These are phyloP conservation scores for Choristoneura rosaceana DNA, from an alignment of 2,888 invertebrate genomes.

Conservation along the genomic window DNA sequence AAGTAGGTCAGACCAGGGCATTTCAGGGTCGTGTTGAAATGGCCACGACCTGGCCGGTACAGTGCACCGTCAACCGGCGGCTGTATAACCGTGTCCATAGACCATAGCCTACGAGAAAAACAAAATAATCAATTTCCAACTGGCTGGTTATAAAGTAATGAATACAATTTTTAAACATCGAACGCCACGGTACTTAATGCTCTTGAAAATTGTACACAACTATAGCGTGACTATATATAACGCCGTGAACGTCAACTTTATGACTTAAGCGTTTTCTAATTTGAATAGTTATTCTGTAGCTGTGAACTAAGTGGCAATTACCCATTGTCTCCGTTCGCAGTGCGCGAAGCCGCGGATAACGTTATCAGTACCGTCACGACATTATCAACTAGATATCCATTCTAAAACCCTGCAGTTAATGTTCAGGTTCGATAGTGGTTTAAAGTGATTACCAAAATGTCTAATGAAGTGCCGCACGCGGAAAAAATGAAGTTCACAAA, in stretches of 20 bases:
- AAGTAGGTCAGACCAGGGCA: conserved; percentile 32
- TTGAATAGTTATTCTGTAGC: conserved; percentile 28
- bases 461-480: conserved; percentile 48
- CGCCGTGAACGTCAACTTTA: conserved; percentile 17
- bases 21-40: conserved; percentile 34
- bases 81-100: conserved; percentile 21
- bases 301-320: conserved; percentile 34
- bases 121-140: conserved; percentile 1
- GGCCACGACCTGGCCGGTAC: conserved; percentile 13
- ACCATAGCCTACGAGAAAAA: neutral
- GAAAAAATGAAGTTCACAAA: conserved; percentile 70
- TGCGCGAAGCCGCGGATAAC: conserved; percentile 16
- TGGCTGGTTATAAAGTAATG: conserved; percentile 3
- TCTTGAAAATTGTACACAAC: conserved; percentile 19
- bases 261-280: conserved; percentile 26
- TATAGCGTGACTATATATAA: conserved; percentile 10
- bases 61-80: conserved; percentile 25
- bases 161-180: conserved; percentile 15
- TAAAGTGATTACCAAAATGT: conserved; percentile 49
- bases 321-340: conserved; percentile 32
- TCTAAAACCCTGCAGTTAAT: conserved; percentile 25
- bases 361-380: conserved; percentile 35
- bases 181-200: conserved; percentile 8
- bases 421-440: conserved; percentile 32
- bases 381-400: conserved; percentile 37